phyloP scores from a whole-genome alignment of 2,888 invertebrate species.

The Mythimna lalbum region DNA sequence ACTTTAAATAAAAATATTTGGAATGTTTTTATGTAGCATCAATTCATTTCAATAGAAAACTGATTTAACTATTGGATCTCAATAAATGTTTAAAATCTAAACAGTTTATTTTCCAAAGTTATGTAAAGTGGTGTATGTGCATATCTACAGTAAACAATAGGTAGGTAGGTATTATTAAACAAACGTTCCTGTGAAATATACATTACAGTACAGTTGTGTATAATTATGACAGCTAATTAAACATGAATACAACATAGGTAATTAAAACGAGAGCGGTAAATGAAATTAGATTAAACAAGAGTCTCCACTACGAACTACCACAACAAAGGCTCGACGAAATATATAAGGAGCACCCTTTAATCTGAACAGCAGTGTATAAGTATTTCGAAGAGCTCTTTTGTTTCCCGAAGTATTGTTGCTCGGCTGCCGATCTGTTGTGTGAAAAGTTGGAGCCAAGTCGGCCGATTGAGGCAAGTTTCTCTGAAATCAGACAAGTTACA shows the following conservation, averaged over 20 bases:
- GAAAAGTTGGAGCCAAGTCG: conserved; percentile 80
- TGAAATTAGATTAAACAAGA: conserved; percentile 47
- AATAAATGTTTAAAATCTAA: not conserved
- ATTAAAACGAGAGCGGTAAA: conserved; percentile 48
- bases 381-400: conserved; percentile 82
- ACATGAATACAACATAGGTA: conserved; percentile 31
- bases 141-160: conserved; percentile 20
- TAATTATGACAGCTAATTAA: conserved; percentile 21
- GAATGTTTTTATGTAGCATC: not conserved
- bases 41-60: not conserved
- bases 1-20: not conserved
- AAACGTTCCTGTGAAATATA: not conserved
- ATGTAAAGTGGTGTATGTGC: conserved; percentile 10
- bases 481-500: conserved; percentile 85
- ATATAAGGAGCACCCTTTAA: conserved; percentile 67
- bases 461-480: conserved; percentile 83
- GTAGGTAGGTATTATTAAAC: conserved; percentile 10
- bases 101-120: conserved; percentile 9
- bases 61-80: not conserved
- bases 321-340: conserved; percentile 53
- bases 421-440: conserved; percentile 78
- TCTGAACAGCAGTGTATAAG: conserved; percentile 75
- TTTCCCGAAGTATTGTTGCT: conserved; percentile 83
- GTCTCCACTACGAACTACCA: conserved; percentile 43
- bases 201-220: conserved; percentile 12